phyloP scores from a whole-genome alignment of 2,797 vertebrate species.

The Peromyscus melanophrys region DNA sequence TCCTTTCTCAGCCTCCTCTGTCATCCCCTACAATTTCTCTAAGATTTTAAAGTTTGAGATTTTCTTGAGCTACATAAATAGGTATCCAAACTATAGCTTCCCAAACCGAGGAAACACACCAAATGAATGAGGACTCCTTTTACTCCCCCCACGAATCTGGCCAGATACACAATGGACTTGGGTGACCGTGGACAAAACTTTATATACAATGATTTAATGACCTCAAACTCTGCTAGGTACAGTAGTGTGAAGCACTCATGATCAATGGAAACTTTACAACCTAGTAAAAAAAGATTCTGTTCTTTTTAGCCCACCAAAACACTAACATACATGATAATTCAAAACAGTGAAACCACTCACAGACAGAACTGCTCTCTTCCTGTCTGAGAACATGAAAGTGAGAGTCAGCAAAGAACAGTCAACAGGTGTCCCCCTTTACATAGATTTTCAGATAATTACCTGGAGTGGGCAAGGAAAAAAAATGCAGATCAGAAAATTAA shows the following conservation, averaged over 20 bases:
- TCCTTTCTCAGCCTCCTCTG: neutral
- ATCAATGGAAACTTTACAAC: neutral
- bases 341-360: neutral
- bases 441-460: neutral
- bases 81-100: neutral
- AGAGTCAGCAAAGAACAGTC: neutral
- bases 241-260: neutral
- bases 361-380: neutral
- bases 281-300: neutral
- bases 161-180: neutral
- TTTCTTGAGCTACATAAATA: neutral
- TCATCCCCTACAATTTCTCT: neutral
- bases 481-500: slow-evolving; percentile 62
- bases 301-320: neutral
- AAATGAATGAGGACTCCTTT: neutral
- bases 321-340: neutral
- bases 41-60: neutral
- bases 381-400: neutral
- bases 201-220: neutral
- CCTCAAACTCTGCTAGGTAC: neutral
- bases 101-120: neutral
- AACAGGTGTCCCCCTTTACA: neutral
- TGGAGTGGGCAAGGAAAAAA: slow-evolving; percentile 34
- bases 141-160: neutral
- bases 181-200: neutral